These are phyloP conservation scores for Drosophila nasuta DNA, from an alignment of 1,140 invertebrate genomes.

Conservation along the genomic window DNA sequence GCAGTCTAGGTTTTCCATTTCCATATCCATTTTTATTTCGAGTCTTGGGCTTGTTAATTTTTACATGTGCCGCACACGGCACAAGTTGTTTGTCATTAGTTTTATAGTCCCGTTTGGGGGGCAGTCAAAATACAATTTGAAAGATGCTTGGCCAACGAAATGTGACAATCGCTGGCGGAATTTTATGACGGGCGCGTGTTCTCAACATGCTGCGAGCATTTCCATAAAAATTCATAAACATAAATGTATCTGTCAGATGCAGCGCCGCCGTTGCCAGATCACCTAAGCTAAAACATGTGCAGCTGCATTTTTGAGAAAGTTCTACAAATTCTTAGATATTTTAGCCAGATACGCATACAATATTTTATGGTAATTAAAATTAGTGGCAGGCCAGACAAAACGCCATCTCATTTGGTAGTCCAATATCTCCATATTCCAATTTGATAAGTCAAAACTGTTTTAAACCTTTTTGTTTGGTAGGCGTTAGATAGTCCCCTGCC, in stretches of 20 bases:
- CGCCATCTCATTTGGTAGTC: conserved; percentile 47
- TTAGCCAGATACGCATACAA: conserved; percentile 19
- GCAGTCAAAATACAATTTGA: conserved; percentile 71
- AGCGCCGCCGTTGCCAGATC: conserved; percentile 1
- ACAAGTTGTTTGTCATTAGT: conserved; percentile 69
- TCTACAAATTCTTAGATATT: conserved; percentile 47
- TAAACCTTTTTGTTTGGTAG: conserved; percentile 58
- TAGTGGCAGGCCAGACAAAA: conserved; percentile 66
- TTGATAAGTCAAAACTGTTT: conserved; percentile 69
- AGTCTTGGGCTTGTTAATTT: conserved; percentile 35
- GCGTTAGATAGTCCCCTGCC: conserved; percentile 48
- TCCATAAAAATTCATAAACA: conserved; percentile 72
- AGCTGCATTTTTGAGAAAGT: conserved; percentile 64
- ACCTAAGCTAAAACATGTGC: conserved; percentile 34
- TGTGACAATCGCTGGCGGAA: conserved; percentile 61
- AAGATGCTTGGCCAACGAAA: conserved; percentile 35
- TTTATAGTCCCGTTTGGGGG: conserved; percentile 59
- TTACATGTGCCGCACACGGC: conserved; percentile 40
- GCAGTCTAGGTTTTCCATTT: conserved; percentile 15
- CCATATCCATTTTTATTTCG: background rate
- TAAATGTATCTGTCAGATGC: conserved; percentile 57
- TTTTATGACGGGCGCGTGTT: conserved; percentile 76
- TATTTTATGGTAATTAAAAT: conserved; percentile 75
- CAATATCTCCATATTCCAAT: conserved; percentile 51
- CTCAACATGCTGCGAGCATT: conserved; percentile 45